Evolutionary conservation across 1,140 invertebrate genomes (phyloP).

Genomic region (Ooceraea biroi): DNA sequence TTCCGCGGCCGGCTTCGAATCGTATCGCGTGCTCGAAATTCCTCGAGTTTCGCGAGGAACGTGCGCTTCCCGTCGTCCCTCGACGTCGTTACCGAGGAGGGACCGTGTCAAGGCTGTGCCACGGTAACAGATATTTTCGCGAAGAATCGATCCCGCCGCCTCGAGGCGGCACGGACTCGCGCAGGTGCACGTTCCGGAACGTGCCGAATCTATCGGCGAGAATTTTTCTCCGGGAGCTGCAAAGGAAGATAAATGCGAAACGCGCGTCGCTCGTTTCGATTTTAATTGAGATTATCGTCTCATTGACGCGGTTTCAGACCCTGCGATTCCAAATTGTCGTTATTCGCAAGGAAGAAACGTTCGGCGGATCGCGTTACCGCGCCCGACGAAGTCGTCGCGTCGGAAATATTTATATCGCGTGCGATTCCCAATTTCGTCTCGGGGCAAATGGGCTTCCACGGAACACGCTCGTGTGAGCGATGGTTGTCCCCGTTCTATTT

Average conservation of each 20-base stretch:
- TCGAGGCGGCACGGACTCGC: neutral
- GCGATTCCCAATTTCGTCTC: constrained; percentile 36
- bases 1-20: no score
- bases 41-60: constrained; percentile 7
- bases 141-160: neutral
- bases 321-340: neutral
- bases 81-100: constrained; percentile 4
- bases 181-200: constrained; percentile 1
- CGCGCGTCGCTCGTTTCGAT: constrained; percentile 3
- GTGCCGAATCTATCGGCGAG: neutral
- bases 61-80: neutral
- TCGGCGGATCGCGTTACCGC: neutral
- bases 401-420: constrained; percentile 27
- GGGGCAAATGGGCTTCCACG: neutral
- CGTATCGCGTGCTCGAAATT: constrained; percentile 10
- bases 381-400: neutral
- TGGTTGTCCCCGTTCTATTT: constrained; percentile 47
- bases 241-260: neutral
- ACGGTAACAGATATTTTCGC: constrained; percentile 11
- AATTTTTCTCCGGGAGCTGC: neutral
- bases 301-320: neutral
- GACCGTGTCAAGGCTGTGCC: neutral
- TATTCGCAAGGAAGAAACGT: neutral
- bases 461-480: neutral
- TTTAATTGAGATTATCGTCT: neutral